phyloP scores from a whole-genome alignment of 1,140 invertebrate species.

The Aleiodes sp. region DNA sequence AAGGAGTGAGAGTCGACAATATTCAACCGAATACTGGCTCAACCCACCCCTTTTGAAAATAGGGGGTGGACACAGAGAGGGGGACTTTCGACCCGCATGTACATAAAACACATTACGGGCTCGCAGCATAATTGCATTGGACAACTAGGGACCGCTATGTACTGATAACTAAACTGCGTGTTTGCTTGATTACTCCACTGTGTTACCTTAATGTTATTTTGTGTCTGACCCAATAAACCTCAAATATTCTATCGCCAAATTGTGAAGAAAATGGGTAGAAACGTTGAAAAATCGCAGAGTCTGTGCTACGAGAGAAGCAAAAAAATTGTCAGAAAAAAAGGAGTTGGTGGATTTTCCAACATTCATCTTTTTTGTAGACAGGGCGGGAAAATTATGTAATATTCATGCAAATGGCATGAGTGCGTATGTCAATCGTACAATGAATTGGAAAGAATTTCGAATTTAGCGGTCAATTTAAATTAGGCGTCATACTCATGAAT shows the following conservation, averaged over 20 bases:
- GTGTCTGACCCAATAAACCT: background rate
- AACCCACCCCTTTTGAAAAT: background rate
- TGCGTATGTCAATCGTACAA: too few relatives aligned
- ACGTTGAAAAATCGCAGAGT: too few relatives aligned
- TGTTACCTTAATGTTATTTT: constrained; percentile 1
- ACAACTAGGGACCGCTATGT: constrained; percentile 32
- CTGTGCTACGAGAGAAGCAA: too few relatives aligned
- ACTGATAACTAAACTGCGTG: constrained; percentile 33
- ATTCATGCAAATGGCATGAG: too few relatives aligned
- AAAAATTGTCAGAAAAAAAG: too few relatives aligned
- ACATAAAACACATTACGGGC: constrained; percentile 38
- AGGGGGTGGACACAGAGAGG: constrained; percentile 18
- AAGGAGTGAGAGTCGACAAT: background rate
- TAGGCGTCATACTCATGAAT: too few relatives aligned
- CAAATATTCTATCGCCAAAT: background rate
- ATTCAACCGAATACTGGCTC: constrained; percentile 1
- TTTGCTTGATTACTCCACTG: constrained; percentile 35
- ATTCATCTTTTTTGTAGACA: too few relatives aligned
- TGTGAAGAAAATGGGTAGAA: background rate
- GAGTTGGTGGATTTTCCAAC: too few relatives aligned
- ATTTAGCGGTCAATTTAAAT: too few relatives aligned
- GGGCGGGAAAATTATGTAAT: too few relatives aligned
- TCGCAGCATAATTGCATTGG: constrained; percentile 35
- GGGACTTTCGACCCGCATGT: constrained; percentile 32
- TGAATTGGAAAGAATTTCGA: too few relatives aligned